phyloP scores from a whole-genome alignment of 2,888 invertebrate genomes.

The Meiosimyza platycephala region DNA sequence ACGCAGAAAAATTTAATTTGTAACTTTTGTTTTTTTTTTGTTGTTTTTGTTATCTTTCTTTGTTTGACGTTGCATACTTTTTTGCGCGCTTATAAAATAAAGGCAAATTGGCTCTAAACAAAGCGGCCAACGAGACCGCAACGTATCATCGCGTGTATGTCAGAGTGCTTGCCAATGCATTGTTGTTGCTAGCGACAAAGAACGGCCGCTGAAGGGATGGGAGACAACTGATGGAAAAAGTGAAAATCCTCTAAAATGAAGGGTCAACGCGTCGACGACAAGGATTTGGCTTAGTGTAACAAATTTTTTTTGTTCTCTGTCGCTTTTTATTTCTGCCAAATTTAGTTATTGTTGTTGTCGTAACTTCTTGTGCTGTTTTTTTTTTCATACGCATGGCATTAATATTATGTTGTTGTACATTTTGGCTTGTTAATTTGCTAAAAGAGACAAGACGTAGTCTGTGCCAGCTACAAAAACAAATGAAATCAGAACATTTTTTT shows the following conservation, averaged over 20 bases:
- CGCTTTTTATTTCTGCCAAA: neutral
- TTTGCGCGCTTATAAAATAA: conserved; percentile 10
- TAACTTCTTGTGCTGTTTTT: too few relatives aligned
- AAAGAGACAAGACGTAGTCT: too few relatives aligned
- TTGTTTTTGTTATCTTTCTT: too few relatives aligned
- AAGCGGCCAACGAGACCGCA: neutral
- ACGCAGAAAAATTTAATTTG: too few relatives aligned
- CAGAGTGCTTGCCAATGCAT: neutral
- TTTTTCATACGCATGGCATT: too few relatives aligned
- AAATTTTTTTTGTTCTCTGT: neutral
- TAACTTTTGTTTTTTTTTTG: too few relatives aligned
- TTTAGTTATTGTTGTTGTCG: too few relatives aligned
- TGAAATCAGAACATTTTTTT: too few relatives aligned
- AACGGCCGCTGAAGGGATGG: neutral
- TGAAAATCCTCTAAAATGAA: conserved; percentile 1
- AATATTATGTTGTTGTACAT: too few relatives aligned
- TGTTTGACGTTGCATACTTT: conserved; percentile 24
- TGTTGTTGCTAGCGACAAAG: neutral
- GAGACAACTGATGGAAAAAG: neutral
- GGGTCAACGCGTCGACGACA: conserved; percentile 4
- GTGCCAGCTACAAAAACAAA: too few relatives aligned
- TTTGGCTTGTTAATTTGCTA: too few relatives aligned
- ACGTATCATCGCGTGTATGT: neutral
- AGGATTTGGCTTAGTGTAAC: neutral
- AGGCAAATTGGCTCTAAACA: conserved; percentile 19